A percentile compares a stretch with the other conserved stretches of the same genome.
phyloP scores from a whole-genome alignment of 2,888 invertebrate species.

The Ectemnius cavifrons region DNA sequence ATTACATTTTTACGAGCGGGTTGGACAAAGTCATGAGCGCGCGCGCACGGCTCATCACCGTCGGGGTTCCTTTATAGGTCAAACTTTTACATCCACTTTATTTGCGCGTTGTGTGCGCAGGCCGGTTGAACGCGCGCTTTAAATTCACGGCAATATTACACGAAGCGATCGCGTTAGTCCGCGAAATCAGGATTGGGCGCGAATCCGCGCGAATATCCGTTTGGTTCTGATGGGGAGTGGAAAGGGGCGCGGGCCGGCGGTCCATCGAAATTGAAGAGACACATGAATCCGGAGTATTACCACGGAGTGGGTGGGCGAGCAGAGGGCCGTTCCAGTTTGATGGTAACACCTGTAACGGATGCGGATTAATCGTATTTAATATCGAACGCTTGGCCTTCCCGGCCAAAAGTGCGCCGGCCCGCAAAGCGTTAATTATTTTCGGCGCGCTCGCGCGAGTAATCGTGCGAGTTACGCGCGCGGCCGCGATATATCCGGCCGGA shows the following conservation, averaged over 20 bases:
- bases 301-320: conserved; percentile 6
- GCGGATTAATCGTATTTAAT: conserved; percentile 2
- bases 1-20: too few relatives aligned
- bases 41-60: too few relatives aligned
- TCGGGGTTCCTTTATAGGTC: too few relatives aligned
- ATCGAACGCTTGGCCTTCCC: not conserved
- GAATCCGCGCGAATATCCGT: conserved; percentile 1
- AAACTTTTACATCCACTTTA: too few relatives aligned
- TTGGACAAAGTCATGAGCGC: too few relatives aligned
- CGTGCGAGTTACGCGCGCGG: conserved; percentile 20
- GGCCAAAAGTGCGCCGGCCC: conserved; percentile 5
- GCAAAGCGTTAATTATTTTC: conserved; percentile 9
- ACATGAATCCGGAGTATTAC: conserved; percentile 1
- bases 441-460: conserved; percentile 25
- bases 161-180: not conserved
- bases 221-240: not conserved
- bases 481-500: too few relatives aligned
- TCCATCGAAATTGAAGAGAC: not conserved
- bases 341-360: too few relatives aligned
- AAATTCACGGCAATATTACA: not conserved
- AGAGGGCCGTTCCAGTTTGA: too few relatives aligned
- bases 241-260: not conserved
- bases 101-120: too few relatives aligned
- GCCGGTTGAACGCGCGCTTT: conserved; percentile 12
- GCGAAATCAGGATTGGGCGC: not conserved